These are phyloP conservation scores for Amphimallon solstitiale DNA, from an alignment of 2,888 invertebrate genomes.

Conservation along the genomic window DNA sequence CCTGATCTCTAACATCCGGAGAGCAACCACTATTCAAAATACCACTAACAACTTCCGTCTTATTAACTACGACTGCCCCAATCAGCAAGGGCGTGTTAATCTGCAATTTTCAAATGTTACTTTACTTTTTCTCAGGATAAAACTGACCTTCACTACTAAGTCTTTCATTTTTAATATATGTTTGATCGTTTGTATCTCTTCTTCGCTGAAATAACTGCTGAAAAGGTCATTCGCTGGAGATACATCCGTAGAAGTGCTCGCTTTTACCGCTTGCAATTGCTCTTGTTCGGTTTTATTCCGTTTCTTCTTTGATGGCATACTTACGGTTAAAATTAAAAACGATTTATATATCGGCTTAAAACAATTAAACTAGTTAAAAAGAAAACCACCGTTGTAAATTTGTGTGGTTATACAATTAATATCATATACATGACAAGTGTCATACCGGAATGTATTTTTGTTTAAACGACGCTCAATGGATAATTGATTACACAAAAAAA, in stretches of 20 bases:
- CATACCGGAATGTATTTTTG: too few species aligned
- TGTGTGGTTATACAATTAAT: background rate
- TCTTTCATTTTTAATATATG: slow-evolving; percentile 55
- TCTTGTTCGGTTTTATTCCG: slow-evolving; percentile 46
- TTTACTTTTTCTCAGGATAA: slow-evolving; percentile 9
- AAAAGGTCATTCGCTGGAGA: slow-evolving; percentile 39
- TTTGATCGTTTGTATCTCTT: slow-evolving; percentile 55
- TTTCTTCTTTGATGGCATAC: slow-evolving; percentile 50
- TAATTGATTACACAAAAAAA: too few species aligned
- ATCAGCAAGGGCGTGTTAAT: slow-evolving; percentile 51
- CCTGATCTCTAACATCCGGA: slow-evolving; percentile 55
- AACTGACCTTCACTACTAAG: slow-evolving; percentile 51
- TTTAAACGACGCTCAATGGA: too few species aligned
- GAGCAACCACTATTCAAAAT: slow-evolving; percentile 56
- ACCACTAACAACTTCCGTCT: slow-evolving; percentile 55
- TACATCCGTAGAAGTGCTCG: slow-evolving; percentile 5
- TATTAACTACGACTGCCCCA: slow-evolving; percentile 58
- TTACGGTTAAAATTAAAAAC: background rate
- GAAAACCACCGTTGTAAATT: slow-evolving; percentile 8
- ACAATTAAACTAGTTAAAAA: background rate
- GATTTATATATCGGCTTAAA: background rate
- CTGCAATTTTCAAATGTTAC: slow-evolving; percentile 40
- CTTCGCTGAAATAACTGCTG: slow-evolving; percentile 51
- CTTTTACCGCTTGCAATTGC: slow-evolving; percentile 40
- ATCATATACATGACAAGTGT: too few species aligned